These are phyloP conservation scores for Trachymyrmex septentrionalis DNA, from an alignment of 1,140 invertebrate genomes.

Conservation along the genomic window DNA sequence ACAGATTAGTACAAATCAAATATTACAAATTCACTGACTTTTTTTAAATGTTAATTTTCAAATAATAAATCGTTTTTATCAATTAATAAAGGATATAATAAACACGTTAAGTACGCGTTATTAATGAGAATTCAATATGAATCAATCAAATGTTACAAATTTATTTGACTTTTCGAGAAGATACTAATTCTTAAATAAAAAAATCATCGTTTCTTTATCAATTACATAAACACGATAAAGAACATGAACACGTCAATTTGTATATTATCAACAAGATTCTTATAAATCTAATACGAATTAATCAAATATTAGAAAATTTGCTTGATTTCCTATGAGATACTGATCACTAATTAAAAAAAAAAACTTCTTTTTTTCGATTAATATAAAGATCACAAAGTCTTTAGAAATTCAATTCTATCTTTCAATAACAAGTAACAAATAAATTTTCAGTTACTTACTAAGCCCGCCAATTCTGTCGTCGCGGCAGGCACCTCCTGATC, in stretches of 20 bases:
- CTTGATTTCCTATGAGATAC: background rate
- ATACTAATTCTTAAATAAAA: background rate
- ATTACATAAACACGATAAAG: background rate
- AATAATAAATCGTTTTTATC: background rate
- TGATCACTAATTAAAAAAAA: background rate
- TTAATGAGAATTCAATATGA: too few relatives aligned
- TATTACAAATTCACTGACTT: background rate
- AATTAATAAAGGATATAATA: background rate
- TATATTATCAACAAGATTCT: background rate
- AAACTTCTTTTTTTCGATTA: background rate
- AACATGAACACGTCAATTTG: background rate
- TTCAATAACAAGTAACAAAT: background rate
- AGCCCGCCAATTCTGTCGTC: constrained; percentile 72
- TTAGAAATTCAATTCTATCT: background rate
- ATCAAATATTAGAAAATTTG: background rate
- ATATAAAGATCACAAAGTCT: background rate
- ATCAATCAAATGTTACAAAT: background rate
- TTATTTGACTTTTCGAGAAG: background rate
- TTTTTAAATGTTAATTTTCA: background rate
- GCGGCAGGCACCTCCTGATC: constrained; percentile 79
- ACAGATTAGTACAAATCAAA: background rate
- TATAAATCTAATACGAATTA: background rate
- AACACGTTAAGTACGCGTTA: too few relatives aligned
- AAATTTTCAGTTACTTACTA: constrained; percentile 68
- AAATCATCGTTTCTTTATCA: background rate